A percentile compares a stretch with the other conserved stretches of the same genome.
phyloP scores from a whole-genome alignment of 1,140 invertebrate genomes.

The Drosophila nigromelanica region DNA sequence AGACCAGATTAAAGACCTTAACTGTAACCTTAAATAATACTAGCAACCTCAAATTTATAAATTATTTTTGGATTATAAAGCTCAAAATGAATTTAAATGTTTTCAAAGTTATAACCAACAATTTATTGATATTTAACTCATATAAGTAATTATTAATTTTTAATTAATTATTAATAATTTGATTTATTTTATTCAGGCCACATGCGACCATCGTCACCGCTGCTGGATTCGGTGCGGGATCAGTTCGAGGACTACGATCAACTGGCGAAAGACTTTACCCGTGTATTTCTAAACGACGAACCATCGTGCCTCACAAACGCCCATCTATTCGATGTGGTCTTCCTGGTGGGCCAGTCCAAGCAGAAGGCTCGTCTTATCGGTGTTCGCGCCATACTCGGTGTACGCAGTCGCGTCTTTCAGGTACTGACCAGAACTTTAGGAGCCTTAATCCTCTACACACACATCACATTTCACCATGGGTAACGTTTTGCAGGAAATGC shows the following conservation, averaged over 20 bases:
- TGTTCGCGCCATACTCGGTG: conserved; percentile 95
- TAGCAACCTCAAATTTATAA: too few relatives aligned
- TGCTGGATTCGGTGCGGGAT: conserved; percentile 95
- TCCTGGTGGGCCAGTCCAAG: conserved; percentile 93
- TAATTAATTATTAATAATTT: too few relatives aligned
- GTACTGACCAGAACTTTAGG: conserved; percentile 26
- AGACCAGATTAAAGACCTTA: too few relatives aligned
- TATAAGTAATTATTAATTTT: too few relatives aligned
- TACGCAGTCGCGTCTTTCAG: conserved; percentile 86
- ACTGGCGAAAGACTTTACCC: conserved; percentile 95
- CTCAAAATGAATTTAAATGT: too few relatives aligned
- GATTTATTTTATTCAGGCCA: conserved; percentile 86
- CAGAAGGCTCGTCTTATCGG: conserved; percentile 95
- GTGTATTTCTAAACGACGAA: conserved; percentile 93
- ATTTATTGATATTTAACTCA: too few relatives aligned
- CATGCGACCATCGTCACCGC: conserved; percentile 95
- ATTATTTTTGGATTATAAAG: too few relatives aligned
- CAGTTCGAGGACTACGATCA: conserved; percentile 97
- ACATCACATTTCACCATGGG: too few relatives aligned
- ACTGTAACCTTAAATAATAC: too few relatives aligned
- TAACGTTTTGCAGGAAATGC: conserved; percentile 92
- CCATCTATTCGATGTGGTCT: conserved; percentile 95
- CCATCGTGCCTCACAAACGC: conserved; percentile 89
- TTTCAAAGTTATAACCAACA: too few relatives aligned
- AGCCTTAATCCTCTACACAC: too few relatives aligned